Conservation (phyloP, 1,140 invertebrate species). For the Augochlora pura region DNA sequence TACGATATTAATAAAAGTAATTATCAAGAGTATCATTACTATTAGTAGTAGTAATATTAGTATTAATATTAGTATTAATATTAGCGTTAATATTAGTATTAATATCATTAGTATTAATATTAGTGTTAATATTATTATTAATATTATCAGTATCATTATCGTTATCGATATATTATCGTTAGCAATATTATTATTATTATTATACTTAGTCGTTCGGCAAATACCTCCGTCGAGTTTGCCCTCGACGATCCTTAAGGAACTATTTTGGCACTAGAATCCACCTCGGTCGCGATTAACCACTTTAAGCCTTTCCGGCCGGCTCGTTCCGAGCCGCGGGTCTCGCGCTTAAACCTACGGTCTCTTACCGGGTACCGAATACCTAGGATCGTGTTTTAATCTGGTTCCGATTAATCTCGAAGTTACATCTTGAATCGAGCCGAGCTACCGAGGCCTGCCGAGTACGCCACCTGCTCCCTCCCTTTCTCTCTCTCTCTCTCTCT, state of each 20-base stretch:
- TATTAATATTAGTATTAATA: too few relatives aligned
- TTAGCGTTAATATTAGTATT: too few relatives aligned
- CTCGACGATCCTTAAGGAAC: slow-evolving; percentile 66
- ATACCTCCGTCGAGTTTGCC: slow-evolving; percentile 43
- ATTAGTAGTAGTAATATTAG: too few relatives aligned
- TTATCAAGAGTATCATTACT: slow-evolving; percentile 16
- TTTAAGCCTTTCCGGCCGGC: slow-evolving; percentile 51
- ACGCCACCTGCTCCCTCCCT: too few relatives aligned
- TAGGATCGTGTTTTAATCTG: slow-evolving; percentile 28
- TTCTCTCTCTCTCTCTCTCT: too few relatives aligned
- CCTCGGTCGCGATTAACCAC: slow-evolving; percentile 44
- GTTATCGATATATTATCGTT: too few relatives aligned
- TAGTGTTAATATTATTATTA: too few relatives aligned
- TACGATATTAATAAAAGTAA: slow-evolving; percentile 36
- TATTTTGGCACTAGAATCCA: slow-evolving; percentile 75
- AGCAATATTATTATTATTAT: too few relatives aligned
- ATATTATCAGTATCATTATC: too few relatives aligned
- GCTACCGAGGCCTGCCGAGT: too few relatives aligned
- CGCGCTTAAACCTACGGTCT: slow-evolving; percentile 11
- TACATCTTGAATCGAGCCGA: slow-evolving; percentile 18
- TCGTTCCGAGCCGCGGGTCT: slow-evolving; percentile 22
- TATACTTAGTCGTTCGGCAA: slow-evolving; percentile 26
- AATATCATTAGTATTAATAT: too few relatives aligned
- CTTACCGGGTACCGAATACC: slow-evolving; percentile 17
- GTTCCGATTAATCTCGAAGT: slow-evolving; percentile 24